Conservation (phyloP, 1,140 invertebrate genomes). For the Drosophila grimshawi region DNA sequence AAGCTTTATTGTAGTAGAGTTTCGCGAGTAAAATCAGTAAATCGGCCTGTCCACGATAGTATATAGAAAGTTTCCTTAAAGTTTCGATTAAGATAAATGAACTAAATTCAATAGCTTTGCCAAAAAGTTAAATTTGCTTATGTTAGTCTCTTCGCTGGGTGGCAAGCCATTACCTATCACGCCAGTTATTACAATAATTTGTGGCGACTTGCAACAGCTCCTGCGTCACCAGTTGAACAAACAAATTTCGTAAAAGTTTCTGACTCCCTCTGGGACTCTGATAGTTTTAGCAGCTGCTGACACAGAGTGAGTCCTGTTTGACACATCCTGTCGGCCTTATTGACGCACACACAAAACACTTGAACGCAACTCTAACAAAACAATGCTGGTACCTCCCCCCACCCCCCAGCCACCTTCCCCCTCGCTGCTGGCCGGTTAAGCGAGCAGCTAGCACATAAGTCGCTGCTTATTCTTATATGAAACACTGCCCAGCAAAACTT, state of each 20-base stretch:
- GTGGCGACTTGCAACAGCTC: slow-evolving; percentile 24
- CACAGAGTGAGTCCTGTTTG: slow-evolving; percentile 51
- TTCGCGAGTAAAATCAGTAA: too few species aligned
- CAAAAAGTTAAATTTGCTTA: not conserved
- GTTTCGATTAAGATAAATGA: too few species aligned
- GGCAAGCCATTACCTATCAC: not conserved
- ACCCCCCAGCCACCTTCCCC: not conserved
- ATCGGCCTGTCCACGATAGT: too few species aligned
- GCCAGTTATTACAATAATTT: slow-evolving; percentile 20
- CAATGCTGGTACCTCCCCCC: not conserved
- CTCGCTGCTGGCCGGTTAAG: slow-evolving; percentile 28
- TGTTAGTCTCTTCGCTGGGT: not conserved
- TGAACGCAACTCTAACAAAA: slow-evolving; percentile 30
- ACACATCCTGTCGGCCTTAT: slow-evolving; percentile 58
- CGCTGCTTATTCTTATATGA: not conserved
- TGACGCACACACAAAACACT: slow-evolving; percentile 30
- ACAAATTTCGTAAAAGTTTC: slow-evolving; percentile 53
- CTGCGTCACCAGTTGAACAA: slow-evolving; percentile 17
- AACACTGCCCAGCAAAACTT: slow-evolving; percentile 25
- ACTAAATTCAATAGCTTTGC: too few species aligned
- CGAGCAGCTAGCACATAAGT: slow-evolving; percentile 10
- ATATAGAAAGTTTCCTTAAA: not conserved
- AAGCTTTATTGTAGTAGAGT: too few species aligned
- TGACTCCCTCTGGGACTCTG: not conserved
- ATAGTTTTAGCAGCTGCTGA: not conserved